These are phyloP conservation scores for Brevimyrus niger DNA, from an alignment of 2,113 vertebrate genomes.

Conservation along the genomic window DNA sequence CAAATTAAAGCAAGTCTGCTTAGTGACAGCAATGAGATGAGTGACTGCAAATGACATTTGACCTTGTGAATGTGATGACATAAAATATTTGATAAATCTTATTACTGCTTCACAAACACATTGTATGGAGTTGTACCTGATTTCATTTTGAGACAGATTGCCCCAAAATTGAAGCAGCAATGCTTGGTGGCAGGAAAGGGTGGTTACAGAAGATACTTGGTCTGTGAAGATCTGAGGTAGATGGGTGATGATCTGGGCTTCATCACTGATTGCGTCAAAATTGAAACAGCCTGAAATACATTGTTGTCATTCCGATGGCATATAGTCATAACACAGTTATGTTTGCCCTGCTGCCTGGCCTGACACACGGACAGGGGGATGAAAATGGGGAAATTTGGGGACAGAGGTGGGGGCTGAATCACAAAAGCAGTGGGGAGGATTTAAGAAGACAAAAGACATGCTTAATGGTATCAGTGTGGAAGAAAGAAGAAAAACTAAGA, in stretches of 20 bases:
- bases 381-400: neutral
- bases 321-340: neutral
- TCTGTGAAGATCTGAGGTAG: neutral
- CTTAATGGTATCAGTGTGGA: neutral
- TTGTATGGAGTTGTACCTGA: neutral
- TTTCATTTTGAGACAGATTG: neutral
- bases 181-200: neutral
- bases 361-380: neutral
- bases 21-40: neutral
- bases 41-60: neutral
- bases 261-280: neutral
- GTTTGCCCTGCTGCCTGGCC: neutral
- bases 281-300: neutral
- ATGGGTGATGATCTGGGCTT: neutral
- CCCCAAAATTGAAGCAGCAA: neutral
- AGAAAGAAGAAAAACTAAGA: neutral
- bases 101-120: neutral
- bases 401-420: neutral
- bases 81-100: neutral
- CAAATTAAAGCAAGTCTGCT: neutral
- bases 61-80: neutral
- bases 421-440: neutral
- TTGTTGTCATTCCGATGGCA: neutral
- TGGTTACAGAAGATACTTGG: neutral
- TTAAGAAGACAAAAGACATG: neutral